Percentiles rank a stretch among this genome's conserved stretches.
These are phyloP conservation scores for Tipula confusa DNA, from an alignment of 2,888 invertebrate genomes.

Conservation along the genomic window DNA sequence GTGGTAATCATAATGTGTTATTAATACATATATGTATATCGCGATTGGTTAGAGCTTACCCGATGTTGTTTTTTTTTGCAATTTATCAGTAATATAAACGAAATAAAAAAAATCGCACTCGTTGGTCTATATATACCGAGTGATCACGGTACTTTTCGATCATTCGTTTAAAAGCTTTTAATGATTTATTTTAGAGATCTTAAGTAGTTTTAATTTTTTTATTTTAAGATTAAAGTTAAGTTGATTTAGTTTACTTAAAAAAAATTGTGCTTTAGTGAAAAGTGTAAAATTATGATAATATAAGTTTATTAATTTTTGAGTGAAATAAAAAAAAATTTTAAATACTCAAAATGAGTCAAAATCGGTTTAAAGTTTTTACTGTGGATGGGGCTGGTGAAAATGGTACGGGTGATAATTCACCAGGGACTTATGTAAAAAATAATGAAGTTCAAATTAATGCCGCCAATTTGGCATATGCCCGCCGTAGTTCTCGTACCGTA, in stretches of 20 bases:
- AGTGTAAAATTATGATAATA: neutral
- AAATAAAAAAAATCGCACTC: neutral
- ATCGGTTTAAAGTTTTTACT: conserved; percentile 35
- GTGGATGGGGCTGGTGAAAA: conserved; percentile 28
- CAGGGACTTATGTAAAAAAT: neutral
- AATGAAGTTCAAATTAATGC: neutral
- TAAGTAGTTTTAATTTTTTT: neutral
- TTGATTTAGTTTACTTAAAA: neutral
- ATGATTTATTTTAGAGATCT: neutral
- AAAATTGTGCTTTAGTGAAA: neutral
- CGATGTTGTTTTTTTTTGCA: neutral
- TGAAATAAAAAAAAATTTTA: neutral
- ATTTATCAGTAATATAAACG: neutral
- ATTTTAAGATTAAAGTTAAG: neutral
- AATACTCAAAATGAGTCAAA: conserved; percentile 7
- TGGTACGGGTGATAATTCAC: neutral
- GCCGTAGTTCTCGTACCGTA: neutral
- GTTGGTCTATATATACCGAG: neutral
- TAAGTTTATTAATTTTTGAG: neutral
- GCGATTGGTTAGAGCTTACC: neutral
- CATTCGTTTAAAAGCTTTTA: neutral
- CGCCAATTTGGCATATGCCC: neutral
- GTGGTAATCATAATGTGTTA: neutral
- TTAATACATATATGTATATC: no score
- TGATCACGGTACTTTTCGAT: neutral